Evolutionary conservation across 2,113 vertebrate genomes (phyloP).

Genomic region (Tursiops truncatus): DNA sequence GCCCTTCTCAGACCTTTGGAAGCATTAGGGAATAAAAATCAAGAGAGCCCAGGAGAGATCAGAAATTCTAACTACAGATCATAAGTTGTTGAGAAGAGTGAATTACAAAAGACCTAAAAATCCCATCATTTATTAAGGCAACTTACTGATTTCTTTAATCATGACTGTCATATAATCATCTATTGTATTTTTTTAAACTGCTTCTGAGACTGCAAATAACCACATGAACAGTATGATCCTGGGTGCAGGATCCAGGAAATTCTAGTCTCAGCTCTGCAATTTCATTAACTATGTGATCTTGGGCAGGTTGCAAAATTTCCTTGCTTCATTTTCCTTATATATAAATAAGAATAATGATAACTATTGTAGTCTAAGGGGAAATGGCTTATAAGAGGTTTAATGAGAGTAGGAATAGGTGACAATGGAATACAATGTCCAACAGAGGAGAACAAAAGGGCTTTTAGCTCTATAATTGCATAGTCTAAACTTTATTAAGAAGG

Average conservation of each 20-base stretch:
- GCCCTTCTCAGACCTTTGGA: conserved; percentile 60
- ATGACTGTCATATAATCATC: not conserved
- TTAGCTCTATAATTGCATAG: not conserved
- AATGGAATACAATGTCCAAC: not conserved
- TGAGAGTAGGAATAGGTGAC: not conserved
- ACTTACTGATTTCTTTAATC: conserved; percentile 24
- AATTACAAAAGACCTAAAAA: conserved; percentile 44
- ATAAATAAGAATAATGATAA: not conserved
- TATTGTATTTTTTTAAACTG: not conserved
- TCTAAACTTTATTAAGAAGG: not conserved
- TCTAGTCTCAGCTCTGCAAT: conserved; percentile 1
- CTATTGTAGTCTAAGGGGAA: not conserved
- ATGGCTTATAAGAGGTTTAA: not conserved
- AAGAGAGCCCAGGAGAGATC: conserved; percentile 54
- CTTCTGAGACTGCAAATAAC: not conserved
- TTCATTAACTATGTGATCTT: not conserved
- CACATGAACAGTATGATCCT: not conserved
- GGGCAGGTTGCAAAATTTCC: not conserved
- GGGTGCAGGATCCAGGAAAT: not conserved
- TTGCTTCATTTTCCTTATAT: not conserved
- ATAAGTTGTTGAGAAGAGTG: conserved; percentile 32
- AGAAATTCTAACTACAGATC: conserved; percentile 53
- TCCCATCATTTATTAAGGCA: not conserved
- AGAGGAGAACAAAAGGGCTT: not conserved
- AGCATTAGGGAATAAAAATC: conserved; percentile 64